Percentiles rank a stretch among this genome's conserved stretches.
phyloP scores from a whole-genome alignment of 2,113 vertebrate genomes.

The Sebastes schlegelii region DNA sequence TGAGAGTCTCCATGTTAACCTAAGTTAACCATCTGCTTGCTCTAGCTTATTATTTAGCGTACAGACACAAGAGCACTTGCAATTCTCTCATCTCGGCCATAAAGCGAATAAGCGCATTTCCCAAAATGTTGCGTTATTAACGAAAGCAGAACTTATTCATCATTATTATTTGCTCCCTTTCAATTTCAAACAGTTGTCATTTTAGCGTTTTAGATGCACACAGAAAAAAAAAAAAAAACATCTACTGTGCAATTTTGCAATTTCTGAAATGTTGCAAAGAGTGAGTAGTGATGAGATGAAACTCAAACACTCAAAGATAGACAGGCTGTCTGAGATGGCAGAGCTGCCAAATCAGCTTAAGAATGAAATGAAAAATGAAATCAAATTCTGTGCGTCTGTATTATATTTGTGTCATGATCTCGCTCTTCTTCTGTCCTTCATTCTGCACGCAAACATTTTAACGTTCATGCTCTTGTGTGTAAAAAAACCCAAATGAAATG shows the following conservation, averaged over 20 bases:
- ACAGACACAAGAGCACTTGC: not conserved
- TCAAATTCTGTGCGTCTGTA: not conserved
- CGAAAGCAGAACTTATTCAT: not conserved
- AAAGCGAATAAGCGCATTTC: not conserved
- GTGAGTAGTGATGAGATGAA: not conserved
- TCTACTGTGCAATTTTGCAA: no score
- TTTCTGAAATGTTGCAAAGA: not conserved
- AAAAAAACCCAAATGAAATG: not conserved
- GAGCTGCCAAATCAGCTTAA: not conserved
- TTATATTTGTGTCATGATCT: not conserved
- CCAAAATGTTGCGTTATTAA: not conserved
- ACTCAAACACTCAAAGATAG: not conserved
- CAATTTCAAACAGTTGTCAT: not conserved
- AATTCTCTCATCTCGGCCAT: no score
- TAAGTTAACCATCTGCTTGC: not conserved
- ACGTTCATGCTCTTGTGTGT: not conserved
- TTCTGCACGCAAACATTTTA: not conserved
- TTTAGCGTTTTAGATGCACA: not conserved
- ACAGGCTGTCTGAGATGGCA: not conserved
- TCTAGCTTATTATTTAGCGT: not conserved
- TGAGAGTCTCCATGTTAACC: not conserved
- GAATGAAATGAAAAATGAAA: not conserved
- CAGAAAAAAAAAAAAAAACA: not conserved
- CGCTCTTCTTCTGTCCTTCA: not conserved
- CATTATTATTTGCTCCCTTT: not conserved